These are phyloP conservation scores for Reinhardtius hippoglossoides DNA, from an alignment of 2,113 vertebrate species.

Conservation along the genomic window DNA sequence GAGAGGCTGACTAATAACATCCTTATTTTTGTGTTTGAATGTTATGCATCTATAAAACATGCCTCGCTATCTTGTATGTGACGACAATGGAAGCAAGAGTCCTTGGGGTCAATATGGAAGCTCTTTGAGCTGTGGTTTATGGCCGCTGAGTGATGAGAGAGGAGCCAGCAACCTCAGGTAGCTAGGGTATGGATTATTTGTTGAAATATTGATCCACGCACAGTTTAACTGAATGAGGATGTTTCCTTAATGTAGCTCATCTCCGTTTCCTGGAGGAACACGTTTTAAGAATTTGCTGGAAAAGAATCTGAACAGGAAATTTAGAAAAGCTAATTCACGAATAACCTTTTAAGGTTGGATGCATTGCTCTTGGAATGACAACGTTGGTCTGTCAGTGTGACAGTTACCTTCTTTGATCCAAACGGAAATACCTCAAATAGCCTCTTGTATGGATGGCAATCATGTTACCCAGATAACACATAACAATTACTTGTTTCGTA, in stretches of 20 bases:
- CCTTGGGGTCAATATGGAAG: slow-evolving; percentile 44
- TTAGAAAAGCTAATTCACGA: too few species aligned
- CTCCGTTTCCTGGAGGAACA: slow-evolving; percentile 21
- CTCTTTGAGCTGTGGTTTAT: slow-evolving; percentile 61
- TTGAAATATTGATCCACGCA: slow-evolving; percentile 52
- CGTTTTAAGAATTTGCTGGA: slow-evolving; percentile 14
- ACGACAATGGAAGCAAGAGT: slow-evolving; percentile 24
- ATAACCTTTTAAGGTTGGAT: too few species aligned
- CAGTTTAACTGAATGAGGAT: slow-evolving; percentile 17
- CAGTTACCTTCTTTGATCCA: background rate
- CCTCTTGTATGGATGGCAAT: background rate
- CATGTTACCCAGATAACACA: too few species aligned
- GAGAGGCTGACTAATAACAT: slow-evolving; percentile 60
- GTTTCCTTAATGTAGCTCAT: slow-evolving; percentile 40
- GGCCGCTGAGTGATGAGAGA: slow-evolving; percentile 29
- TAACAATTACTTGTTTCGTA: too few species aligned
- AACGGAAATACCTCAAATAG: background rate
- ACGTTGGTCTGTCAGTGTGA: background rate
- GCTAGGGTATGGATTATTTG: slow-evolving; percentile 60
- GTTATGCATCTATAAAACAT: slow-evolving; percentile 66
- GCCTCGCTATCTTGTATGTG: slow-evolving; percentile 21
- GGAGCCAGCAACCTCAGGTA: slow-evolving; percentile 12
- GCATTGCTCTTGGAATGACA: background rate
- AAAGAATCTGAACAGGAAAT: background rate
- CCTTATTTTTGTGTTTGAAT: slow-evolving; percentile 72